Conservation (phyloP, 2,113 vertebrate species). For the Machaerirhynchus nigripectus region DNA sequence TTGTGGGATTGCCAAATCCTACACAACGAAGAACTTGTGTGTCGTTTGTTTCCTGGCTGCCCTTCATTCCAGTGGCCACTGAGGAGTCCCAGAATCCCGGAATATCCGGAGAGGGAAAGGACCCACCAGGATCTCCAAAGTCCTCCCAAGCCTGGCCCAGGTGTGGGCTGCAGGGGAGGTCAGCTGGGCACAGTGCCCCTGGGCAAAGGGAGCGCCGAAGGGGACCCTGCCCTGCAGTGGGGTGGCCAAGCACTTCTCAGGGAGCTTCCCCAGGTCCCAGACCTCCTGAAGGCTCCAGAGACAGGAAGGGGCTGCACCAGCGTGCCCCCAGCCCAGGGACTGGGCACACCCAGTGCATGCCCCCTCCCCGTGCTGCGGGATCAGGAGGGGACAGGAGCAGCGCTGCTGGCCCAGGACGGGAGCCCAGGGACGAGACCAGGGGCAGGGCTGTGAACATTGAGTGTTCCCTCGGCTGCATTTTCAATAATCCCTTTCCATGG, state of each 20-base stretch:
- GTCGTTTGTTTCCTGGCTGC: neutral
- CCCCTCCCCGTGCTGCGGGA: accelerated
- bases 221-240: accelerated
- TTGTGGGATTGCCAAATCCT: no score
- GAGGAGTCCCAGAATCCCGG: neutral
- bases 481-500: neutral
- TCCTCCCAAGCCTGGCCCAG: neutral
- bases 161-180: neutral
- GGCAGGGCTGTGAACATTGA: no score
- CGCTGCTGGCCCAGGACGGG: neutral
- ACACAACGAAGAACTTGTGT: accelerated
- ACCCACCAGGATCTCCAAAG: accelerated
- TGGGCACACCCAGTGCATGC: neutral
- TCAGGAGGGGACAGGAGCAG: neutral
- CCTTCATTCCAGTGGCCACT: accelerated
- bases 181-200: no score
- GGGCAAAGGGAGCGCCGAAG: accelerated
- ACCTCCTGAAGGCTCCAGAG: neutral
- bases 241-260: no score
- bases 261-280: neutral
- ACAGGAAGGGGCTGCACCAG: neutral
- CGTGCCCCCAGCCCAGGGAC: neutral
- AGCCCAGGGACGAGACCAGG: neutral
- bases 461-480: neutral
- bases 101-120: accelerated